Percentiles rank a stretch among this genome's conserved stretches.
These are phyloP conservation scores for Calidris pygmaea DNA, from an alignment of 2,113 vertebrate genomes.

Conservation along the genomic window DNA sequence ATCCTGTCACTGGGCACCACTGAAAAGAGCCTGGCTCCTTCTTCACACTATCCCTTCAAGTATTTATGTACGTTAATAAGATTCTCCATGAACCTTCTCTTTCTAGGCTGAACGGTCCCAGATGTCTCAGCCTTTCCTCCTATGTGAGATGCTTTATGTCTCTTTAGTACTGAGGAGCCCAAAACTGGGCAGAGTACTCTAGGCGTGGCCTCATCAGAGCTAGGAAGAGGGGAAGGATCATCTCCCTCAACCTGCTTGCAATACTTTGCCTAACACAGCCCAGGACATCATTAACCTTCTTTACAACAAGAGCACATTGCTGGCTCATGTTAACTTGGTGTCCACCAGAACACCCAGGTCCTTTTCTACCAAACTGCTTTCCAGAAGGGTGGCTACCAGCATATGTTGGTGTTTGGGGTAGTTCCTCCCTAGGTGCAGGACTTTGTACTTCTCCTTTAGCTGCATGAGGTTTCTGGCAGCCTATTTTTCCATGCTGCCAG, in stretches of 20 bases:
- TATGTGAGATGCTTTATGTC: not conserved
- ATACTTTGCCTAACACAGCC: not conserved
- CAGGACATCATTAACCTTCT: not conserved
- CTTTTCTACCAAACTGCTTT: not conserved
- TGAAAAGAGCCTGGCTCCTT: not conserved
- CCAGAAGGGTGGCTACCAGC: rapidly evolving
- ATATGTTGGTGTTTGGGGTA: rapidly evolving
- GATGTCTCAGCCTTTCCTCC: not conserved
- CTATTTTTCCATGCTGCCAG: not conserved
- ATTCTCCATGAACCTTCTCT: not conserved
- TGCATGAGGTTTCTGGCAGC: not conserved
- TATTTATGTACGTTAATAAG: not conserved
- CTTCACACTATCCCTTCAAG: no score
- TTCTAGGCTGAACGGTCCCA: not conserved
- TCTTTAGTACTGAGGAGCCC: not conserved
- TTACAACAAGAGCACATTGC: not conserved
- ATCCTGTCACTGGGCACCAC: not conserved
- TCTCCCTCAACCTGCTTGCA: not conserved
- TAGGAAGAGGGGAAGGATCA: not conserved
- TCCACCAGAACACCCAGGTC: not conserved
- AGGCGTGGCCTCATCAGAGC: not conserved
- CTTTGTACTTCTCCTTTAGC: not conserved
- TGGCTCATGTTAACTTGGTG: not conserved
- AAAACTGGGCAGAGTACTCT: not conserved
- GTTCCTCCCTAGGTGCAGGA: not conserved